Base-by-base conservation (phyloP, 2,888 invertebrate species). In the Patella caerulea region DNA sequence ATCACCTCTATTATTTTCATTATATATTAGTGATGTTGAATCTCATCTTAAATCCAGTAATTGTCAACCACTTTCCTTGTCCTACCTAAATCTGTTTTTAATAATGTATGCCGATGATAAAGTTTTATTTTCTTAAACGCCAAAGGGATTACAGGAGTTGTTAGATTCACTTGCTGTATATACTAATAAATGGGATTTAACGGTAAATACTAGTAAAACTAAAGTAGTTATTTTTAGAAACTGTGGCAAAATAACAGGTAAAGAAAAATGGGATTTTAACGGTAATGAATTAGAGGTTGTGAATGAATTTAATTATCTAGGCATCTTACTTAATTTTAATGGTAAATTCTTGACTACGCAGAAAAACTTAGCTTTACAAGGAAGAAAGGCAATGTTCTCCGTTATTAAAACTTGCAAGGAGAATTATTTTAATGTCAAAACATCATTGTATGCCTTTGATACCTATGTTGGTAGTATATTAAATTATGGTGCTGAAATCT, bases 361-460 rank as follows among this genome's bases (percentile, higher is more conserved):
- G 19, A 19, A 17, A 59, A 52, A 72, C 5, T 34, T 34, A n/a
- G 52, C 17, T 14, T 15, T 29, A 29, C 45, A 75, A 24, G 72
- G 75, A 52, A 75, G 29, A 54, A 71, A 75, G 34, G 52, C 53
- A 19, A n/a, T 75, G 12, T 75, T 55, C 29, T 19, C 71, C 15
- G 24, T 75, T 34, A 15, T 29, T 19, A 75, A 71, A 15, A 17
- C 34, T 53, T 71, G 52, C 52, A 55, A 1, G 34, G 71, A 71
- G 17, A 71, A 70, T 45, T 65, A 24, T 70, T 70, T 75, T n/a
- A 71, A 71, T 75, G n/a, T 71, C n/a, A 54, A 75, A 75, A 71
- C 71, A 17, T 52, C 34, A 53, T n/a, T 34, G 19, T 15, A 71
- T 55, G 55, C 53, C 15, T 71, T 75, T 29, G 75, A 75, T 71